Evolutionary conservation across 2,797 vertebrate genomes (phyloP), one percentile per base, ranked within the genome.

Genomic region (Botia almorhae): DNA sequence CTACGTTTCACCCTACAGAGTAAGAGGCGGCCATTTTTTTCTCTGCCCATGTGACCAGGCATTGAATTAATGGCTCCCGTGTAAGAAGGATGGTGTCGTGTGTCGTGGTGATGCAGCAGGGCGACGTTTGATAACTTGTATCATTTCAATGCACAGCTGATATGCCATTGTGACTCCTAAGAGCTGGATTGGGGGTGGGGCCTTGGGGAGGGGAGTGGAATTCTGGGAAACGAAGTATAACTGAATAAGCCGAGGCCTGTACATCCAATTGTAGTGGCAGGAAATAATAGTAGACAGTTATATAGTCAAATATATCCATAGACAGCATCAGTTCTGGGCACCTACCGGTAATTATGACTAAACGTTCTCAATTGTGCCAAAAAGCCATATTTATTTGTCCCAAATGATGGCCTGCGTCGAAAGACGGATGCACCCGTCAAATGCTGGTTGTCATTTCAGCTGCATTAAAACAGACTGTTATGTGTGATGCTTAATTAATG

Each of bases 151-250:
- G 83, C 75, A 69, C 39, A 19, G 80, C 70, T 85, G 76, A 81
- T 75, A 48, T 86, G 79, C 86, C 82, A 87, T 81, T 82, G 74
- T 80, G 83, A 67, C 55, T 79, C 53, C 55, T 55, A 65, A 75
- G 63, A 83, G 60, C 29, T 43, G 16, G 17, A 68, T 69, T 76
- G 73, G 64, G 67, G 7, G 36, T 26, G 60, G 65, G 60, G 56
- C 10, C 7, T 58, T 23, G 69, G 51, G 60, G 53, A 11, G 36
- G 48, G 29, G 56, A 26, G 51, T 69, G 72, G 63, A 14, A 81
- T 80, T 87, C 63, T 81, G 81, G 69, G 53, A 72, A 75, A 73
- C 5, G 69, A 72, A 43, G 46, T 56, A 50, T 89, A 82, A 80
- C 81, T 87, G 78, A 58, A 55, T 65, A 33, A 64, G 64, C 77